Conservation (phyloP, 2,888 invertebrate species). For the Drosophila lutescens region DNA sequence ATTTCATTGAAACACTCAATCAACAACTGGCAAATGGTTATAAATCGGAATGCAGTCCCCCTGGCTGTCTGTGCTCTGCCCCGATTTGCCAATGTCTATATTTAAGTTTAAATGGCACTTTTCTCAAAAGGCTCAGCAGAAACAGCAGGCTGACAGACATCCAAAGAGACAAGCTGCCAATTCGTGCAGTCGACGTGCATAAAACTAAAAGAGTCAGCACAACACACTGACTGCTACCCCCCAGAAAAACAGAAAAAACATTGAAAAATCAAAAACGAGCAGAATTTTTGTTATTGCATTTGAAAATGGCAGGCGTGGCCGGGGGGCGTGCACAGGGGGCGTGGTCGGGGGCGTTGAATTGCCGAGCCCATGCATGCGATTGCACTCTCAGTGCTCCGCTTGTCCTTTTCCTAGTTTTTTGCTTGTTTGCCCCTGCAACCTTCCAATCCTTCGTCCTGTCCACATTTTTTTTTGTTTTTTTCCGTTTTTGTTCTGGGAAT, state of each 20-base stretch:
- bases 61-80: slow-evolving; percentile 1
- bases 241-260: slow-evolving; percentile 25
- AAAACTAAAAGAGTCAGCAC: slow-evolving; percentile 78
- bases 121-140: slow-evolving; percentile 70
- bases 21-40: slow-evolving; percentile 70
- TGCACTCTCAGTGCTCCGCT: slow-evolving; percentile 40
- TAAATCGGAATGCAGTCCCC: slow-evolving; percentile 59
- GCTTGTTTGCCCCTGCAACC: slow-evolving; percentile 25
- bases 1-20: slow-evolving; percentile 76
- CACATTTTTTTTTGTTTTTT: slow-evolving; percentile 19
- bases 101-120: slow-evolving; percentile 79
- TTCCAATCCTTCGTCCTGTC: slow-evolving; percentile 12
- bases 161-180: slow-evolving; percentile 77
- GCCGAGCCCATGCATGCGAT: slow-evolving; percentile 66
- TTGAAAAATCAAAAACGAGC: slow-evolving; percentile 68
- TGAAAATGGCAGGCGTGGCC: slow-evolving; percentile 72
- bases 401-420: slow-evolving; percentile 53
- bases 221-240: slow-evolving; percentile 11
- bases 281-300: slow-evolving; percentile 76
- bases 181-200: slow-evolving; percentile 74
- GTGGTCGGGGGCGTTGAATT: slow-evolving; percentile 57
- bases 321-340: slow-evolving; percentile 57
- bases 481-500: slow-evolving; percentile 51
- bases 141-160: slow-evolving; percentile 67
- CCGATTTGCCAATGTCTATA: slow-evolving; percentile 67